Evolutionary conservation across 2,888 invertebrate genomes (phyloP).

Genomic region (Thymelicus lineola): DNA sequence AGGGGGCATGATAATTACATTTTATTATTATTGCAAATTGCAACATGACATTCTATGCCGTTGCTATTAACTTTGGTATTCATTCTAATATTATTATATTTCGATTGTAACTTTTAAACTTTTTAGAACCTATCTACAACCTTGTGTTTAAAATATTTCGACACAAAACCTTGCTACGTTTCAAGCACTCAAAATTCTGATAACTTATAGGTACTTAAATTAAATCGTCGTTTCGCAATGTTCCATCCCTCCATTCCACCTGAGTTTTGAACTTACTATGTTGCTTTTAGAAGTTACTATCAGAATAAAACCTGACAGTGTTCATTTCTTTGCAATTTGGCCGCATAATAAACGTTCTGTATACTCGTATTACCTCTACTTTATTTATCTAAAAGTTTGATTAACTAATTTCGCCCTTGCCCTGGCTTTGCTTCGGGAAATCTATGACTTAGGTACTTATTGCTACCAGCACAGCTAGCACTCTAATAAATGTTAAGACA

Average conservation of each 20-base stretch:
- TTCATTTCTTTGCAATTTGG: too few species aligned
- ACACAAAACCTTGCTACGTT: conserved; percentile 2
- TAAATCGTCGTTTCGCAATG: neutral
- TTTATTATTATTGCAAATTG: conserved; percentile 4
- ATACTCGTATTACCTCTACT: too few species aligned
- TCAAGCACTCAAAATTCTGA: conserved; percentile 2
- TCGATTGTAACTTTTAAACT: conserved; percentile 5
- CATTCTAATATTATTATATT: conserved; percentile 6
- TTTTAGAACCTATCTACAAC: conserved; percentile 4
- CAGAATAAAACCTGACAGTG: too few species aligned
- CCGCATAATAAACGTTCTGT: too few species aligned
- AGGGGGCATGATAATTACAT: conserved; percentile 1
- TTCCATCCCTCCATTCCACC: too few species aligned
- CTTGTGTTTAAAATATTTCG: conserved; percentile 8
- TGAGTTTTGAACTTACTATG: neutral
- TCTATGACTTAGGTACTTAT: too few species aligned
- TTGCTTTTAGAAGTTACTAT: neutral
- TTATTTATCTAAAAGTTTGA: too few species aligned
- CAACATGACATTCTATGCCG: neutral
- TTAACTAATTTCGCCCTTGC: too few species aligned
- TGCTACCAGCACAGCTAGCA: too few species aligned
- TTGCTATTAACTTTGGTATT: conserved; percentile 3
- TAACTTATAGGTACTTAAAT: too few species aligned
- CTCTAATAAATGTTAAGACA: too few species aligned
- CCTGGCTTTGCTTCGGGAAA: too few species aligned